A percentile compares a stretch with the other conserved stretches of the same genome.
Conservation (phyloP, 2,888 invertebrate species). For the Selenia dentaria region DNA sequence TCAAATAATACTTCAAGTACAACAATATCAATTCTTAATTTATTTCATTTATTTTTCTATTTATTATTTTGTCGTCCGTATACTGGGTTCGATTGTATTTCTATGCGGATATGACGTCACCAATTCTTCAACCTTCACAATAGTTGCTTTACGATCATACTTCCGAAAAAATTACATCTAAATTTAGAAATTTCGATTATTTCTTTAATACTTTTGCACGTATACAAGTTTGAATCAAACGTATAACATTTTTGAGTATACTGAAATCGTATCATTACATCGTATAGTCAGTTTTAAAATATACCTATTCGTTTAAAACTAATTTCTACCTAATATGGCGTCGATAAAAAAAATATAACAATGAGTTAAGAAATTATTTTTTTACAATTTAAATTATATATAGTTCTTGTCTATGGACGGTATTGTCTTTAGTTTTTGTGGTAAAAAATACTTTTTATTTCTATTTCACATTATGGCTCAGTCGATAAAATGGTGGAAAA, state of each 20-base stretch:
- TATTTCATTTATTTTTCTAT: not conserved
- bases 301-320: constrained; percentile 34
- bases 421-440: constrained; percentile 62
- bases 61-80: constrained; percentile 16
- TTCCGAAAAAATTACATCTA: constrained; percentile 32
- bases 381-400: constrained; percentile 68
- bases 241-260: constrained; percentile 47
- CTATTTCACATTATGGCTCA: constrained; percentile 60
- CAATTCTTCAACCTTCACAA: constrained; percentile 1
- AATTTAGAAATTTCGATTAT: constrained; percentile 38
- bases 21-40: not conserved
- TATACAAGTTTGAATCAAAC: constrained; percentile 74
- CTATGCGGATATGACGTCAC: constrained; percentile 11
- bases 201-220: constrained; percentile 53
- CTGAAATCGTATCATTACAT: constrained; percentile 65
- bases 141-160: no score
- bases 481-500: constrained; percentile 33
- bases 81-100: constrained; percentile 1
- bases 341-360: constrained; percentile 53
- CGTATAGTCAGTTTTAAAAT: constrained; percentile 61
- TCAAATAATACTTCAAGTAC: constrained; percentile 2
- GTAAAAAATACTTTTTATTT: constrained; percentile 69
- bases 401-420: constrained; percentile 77
- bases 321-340: constrained; percentile 71
- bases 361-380: constrained; percentile 53